These are phyloP conservation scores for Pygoscelis adeliae DNA, from an alignment of 2,113 vertebrate genomes.

Conservation along the genomic window DNA sequence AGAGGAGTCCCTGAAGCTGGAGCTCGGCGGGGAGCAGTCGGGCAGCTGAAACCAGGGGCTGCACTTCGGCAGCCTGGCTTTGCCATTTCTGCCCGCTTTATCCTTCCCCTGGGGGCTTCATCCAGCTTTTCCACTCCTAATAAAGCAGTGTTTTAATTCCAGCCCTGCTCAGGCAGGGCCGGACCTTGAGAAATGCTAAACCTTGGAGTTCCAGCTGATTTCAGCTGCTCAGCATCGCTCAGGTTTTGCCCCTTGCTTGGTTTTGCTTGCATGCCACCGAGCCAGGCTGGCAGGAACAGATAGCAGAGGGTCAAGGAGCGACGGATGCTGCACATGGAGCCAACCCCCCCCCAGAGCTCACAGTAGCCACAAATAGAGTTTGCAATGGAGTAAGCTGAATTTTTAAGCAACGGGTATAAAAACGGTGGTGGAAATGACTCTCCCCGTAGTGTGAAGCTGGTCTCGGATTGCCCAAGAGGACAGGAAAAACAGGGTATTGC, in stretches of 20 bases:
- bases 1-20: background rate
- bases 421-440: background rate
- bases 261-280: background rate
- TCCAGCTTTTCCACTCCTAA: background rate
- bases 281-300: background rate
- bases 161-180: background rate
- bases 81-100: background rate
- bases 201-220: background rate
- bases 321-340: background rate
- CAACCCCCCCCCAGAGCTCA: background rate
- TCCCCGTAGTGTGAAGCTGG: background rate
- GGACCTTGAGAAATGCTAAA: background rate
- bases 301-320: accelerated
- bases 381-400: background rate
- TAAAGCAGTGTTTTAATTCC: background rate
- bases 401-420: background rate
- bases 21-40: background rate
- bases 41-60: background rate
- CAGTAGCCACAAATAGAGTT: background rate
- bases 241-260: background rate
- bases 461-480: background rate
- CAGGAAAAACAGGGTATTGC: accelerated
- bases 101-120: background rate
- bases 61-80: background rate
- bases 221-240: background rate